Evolutionary conservation across 2,888 invertebrate genomes (phyloP).

Genomic region (Hartigia nigra): DNA sequence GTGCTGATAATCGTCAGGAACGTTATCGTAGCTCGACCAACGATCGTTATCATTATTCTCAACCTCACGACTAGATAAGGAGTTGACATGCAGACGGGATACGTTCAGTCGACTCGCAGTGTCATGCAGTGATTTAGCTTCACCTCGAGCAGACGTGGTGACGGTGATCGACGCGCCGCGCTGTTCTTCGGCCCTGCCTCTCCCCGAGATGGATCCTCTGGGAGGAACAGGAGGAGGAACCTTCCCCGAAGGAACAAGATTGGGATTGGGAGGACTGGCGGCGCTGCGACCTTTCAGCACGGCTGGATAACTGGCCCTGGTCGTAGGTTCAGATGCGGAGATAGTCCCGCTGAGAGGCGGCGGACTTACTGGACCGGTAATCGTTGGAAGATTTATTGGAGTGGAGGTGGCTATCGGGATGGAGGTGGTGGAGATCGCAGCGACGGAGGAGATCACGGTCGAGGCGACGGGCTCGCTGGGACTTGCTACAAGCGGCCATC

Average conservation of each 20-base stretch:
- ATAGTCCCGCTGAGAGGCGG: slow-evolving; percentile 38
- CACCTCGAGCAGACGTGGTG: slow-evolving; percentile 59
- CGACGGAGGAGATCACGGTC: slow-evolving; percentile 48
- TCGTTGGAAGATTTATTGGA: slow-evolving; percentile 47
- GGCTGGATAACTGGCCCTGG: slow-evolving; percentile 76
- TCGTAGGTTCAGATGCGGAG: slow-evolving; percentile 7
- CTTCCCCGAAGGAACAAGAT: slow-evolving; percentile 71
- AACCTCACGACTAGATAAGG: background rate
- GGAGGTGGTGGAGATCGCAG: slow-evolving; percentile 66
- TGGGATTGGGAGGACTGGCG: slow-evolving; percentile 69
- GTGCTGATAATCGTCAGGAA: background rate
- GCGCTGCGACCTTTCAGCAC: slow-evolving; percentile 75
- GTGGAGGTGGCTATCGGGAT: slow-evolving; percentile 59
- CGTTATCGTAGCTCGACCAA: background rate
- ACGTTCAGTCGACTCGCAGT: slow-evolving; percentile 17
- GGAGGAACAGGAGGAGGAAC: slow-evolving; percentile 92
- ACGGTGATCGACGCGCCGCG: slow-evolving; percentile 37
- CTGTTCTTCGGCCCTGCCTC: slow-evolving; percentile 45
- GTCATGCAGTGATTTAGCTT: slow-evolving; percentile 40
- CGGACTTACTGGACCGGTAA: slow-evolving; percentile 44
- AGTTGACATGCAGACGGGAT: slow-evolving; percentile 16
- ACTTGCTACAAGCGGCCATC: slow-evolving; percentile 41
- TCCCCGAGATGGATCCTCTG: slow-evolving; percentile 37
- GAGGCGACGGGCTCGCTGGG: slow-evolving; percentile 42
- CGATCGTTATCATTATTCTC: background rate